Evolutionary conservation across 2,888 invertebrate genomes (phyloP).

Genomic region (Galeopsomyia nigrocyanea): DNA sequence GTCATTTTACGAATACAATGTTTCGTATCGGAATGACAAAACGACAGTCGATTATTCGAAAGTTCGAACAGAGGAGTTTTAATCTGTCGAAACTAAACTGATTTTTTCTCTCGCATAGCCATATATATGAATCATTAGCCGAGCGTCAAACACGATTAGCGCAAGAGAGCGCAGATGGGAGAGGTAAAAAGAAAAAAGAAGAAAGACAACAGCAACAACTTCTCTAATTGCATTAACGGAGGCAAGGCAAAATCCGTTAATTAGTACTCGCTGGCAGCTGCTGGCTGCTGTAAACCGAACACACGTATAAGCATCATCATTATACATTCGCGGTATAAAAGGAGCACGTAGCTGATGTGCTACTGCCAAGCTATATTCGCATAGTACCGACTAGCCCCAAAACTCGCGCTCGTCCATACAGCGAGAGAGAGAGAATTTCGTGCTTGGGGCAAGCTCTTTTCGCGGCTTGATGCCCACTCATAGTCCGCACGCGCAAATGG

Average conservation of each 20-base stretch:
- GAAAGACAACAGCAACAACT: constrained; percentile 5
- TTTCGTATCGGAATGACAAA: no score
- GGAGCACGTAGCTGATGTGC: no score
- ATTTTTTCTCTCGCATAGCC: neutral
- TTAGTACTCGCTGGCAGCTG: constrained; percentile 14
- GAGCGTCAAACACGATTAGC: neutral
- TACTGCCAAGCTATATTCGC: no score
- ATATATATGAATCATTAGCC: constrained; percentile 20
- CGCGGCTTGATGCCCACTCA: constrained; percentile 1
- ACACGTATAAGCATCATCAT: constrained; percentile 12
- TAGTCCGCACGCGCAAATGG: constrained; percentile 1
- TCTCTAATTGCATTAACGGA: constrained; percentile 35
- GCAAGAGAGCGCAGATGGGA: neutral
- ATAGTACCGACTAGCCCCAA: no score
- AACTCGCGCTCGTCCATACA: no score
- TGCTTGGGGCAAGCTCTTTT: constrained; percentile 1
- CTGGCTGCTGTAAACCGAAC: neutral
- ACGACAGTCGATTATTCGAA: no score
- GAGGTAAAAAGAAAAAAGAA: neutral
- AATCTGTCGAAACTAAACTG: constrained; percentile 11
- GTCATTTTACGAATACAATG: no score
- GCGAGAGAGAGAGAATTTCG: no score
- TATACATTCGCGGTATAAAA: neutral
- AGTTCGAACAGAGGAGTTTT: neutral
- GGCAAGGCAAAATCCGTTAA: constrained; percentile 31